Base-by-base conservation (phyloP, 1,140 invertebrate genomes). In the Drosophila sp. region DNA sequence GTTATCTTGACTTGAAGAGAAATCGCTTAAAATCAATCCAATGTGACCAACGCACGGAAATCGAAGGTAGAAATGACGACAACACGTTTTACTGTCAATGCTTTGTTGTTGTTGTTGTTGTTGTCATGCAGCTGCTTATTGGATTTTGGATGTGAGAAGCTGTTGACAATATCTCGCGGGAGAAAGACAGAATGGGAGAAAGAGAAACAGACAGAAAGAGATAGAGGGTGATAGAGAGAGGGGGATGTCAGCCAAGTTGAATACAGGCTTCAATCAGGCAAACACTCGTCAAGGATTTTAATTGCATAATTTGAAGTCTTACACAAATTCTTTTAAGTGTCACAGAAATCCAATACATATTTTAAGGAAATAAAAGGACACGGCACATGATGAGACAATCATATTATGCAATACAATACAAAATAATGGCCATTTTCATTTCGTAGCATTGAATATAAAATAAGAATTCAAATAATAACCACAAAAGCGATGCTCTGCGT, bases 391-490 rank as follows among this genome's bases (percentile, higher is more conserved):
- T 69, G 78, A 78, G 70, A 87, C 70, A 87, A 78, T 86, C 74
- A 57, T 65, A 86, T 81, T 84, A 81, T 84, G 72, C 70, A 70
- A 81, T 62, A 74, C 80, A 80, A 78, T 71, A 58, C 66, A 69
- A 48, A 54, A 69, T 69, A 69, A 87, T 87, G 71, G 78, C 63
- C 71, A 76, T 78, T 86, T 87, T 75, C 75, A 81, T 72, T 70
- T 45, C 81, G 78, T 67, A 81, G 78, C 78, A 87, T 78, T 87
- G 65, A 86, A 87, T 76, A 81, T 87, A 75, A 75, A 78, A 78
- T 63, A 86, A 69, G 70, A 72, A 80, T 64, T 80, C 57, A 84
- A 84, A 86, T 87, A 81, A 78, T 86, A 86, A 87, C 78, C 75
- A 72, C 81, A 82, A 78, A 87, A 81, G 82, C 71, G 16, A 11